Evolutionary conservation across 2,113 vertebrate species (phyloP), one percentile per base, ranked within the genome.

Genomic region (Microcebus jonahi): DNA sequence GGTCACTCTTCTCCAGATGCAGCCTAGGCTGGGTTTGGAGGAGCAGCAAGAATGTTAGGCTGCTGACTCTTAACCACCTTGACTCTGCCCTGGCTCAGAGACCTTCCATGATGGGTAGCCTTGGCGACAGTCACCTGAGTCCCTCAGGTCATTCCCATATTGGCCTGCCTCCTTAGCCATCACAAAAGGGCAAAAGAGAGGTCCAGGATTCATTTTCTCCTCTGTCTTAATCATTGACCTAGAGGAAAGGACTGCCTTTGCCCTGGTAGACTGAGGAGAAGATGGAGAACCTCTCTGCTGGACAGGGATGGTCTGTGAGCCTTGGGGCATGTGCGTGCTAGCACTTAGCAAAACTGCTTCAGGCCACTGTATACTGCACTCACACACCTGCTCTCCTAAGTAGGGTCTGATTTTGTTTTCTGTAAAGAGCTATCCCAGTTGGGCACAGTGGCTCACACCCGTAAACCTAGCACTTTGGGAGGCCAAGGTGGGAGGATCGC

Each of bases 321-420:
- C 42, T 25, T 9, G 42, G 27, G 14, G 9, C 14, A 5, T 39
- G 42, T 55, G 31, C 12, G 10, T 0, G 6, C 68, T 8, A 42
- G 50, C 71, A 85, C 65, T 7, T 0, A 2, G 53, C 18, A 27
- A 70, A 20, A 21, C 50, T 0, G 63, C 70, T 55, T 73, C 48
- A 73, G 82, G 90, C 95, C n/a, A 57, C 70, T 92, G 76, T 95
- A 42, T 2, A 42, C 90, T 42, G 89, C n/a, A 2, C 53, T 23
- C 93, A 31, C 75, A 20, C 14, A 1, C 59, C 12, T 6, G 5
- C 89, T 31, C 31, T 48, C 91, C 86, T 93, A 71, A 29, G 12
- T 70, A 75, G n/a, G 57, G 36, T 63, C 23, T 61, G 17, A 0
- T 45, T 55, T 55, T 45, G 83, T 95, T 70, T 95, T 95, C 76